These are phyloP conservation scores for Ammospiza nelsoni DNA, from an alignment of 2,113 vertebrate species.

Conservation along the genomic window DNA sequence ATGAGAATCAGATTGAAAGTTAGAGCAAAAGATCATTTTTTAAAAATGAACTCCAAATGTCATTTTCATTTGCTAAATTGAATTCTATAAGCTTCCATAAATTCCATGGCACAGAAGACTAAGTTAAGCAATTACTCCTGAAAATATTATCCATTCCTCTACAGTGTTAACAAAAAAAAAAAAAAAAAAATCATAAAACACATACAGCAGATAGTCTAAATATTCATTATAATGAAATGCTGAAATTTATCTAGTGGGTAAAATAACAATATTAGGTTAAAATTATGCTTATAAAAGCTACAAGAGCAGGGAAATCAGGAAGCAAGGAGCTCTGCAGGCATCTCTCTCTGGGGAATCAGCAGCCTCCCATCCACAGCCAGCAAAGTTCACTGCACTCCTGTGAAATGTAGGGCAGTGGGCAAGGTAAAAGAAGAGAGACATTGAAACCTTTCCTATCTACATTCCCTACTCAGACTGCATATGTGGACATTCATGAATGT, in stretches of 20 bases:
- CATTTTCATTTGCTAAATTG: not conserved
- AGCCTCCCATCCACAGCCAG: not conserved
- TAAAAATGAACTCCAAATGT: not conserved
- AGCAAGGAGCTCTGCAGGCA: not conserved
- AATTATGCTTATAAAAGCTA: not conserved
- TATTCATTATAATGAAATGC: not conserved
- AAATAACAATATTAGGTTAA: not conserved
- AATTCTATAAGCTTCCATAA: not conserved
- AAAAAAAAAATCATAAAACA: not conserved
- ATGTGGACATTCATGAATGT: not conserved
- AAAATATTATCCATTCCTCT: not conserved
- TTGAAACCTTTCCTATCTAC: not conserved
- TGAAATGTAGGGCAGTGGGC: not conserved
- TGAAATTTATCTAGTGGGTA: not conserved
- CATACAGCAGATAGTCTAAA: not conserved
- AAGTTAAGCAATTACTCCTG: not conserved
- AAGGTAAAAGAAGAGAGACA: not conserved
- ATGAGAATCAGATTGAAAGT: not conserved
- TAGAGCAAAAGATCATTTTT: not conserved
- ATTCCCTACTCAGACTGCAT: not conserved
- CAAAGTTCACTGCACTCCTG: not conserved
- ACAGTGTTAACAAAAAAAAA: not conserved
- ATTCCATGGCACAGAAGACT: not conserved
- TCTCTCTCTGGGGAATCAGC: not conserved
- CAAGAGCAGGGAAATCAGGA: not conserved